These are phyloP conservation scores for Bhutanitis thaidina DNA, from an alignment of 2,888 invertebrate genomes.

Conservation along the genomic window DNA sequence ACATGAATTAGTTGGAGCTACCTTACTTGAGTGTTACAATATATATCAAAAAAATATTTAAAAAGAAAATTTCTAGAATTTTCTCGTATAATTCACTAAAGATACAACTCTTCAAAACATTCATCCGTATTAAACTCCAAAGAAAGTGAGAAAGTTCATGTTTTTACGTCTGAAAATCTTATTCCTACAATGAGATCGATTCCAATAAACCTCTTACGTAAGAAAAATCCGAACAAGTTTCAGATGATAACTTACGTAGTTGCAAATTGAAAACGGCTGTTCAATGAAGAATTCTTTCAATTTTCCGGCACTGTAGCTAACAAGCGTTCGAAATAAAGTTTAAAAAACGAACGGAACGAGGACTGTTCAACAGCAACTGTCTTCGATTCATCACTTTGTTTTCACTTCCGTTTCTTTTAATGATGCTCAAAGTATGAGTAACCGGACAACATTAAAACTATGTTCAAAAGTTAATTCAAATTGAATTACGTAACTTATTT, in stretches of 20 bases:
- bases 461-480: too few relatives aligned
- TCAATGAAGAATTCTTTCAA: neutral
- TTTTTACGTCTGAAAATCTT: conserved; percentile 6
- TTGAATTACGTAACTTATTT: too few relatives aligned
- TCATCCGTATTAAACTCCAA: conserved; percentile 5
- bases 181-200: conserved; percentile 12
- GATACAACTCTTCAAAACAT: neutral
- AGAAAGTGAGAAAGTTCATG: neutral
- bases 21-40: too few relatives aligned
- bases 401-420: too few relatives aligned
- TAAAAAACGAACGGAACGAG: neutral
- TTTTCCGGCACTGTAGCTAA: neutral
- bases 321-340: neutral
- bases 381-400: too few relatives aligned
- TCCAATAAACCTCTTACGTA: conserved; percentile 8
- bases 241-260: conserved; percentile 9
- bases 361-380: neutral
- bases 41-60: too few relatives aligned
- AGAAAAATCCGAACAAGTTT: conserved; percentile 4
- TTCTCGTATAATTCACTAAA: too few relatives aligned
- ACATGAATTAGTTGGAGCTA: too few relatives aligned
- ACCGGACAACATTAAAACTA: too few relatives aligned
- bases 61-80: too few relatives aligned
- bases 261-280: neutral
- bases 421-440: too few relatives aligned